Base-by-base conservation (phyloP, 2,113 vertebrate species). In the Zosterops japonicus region DNA sequence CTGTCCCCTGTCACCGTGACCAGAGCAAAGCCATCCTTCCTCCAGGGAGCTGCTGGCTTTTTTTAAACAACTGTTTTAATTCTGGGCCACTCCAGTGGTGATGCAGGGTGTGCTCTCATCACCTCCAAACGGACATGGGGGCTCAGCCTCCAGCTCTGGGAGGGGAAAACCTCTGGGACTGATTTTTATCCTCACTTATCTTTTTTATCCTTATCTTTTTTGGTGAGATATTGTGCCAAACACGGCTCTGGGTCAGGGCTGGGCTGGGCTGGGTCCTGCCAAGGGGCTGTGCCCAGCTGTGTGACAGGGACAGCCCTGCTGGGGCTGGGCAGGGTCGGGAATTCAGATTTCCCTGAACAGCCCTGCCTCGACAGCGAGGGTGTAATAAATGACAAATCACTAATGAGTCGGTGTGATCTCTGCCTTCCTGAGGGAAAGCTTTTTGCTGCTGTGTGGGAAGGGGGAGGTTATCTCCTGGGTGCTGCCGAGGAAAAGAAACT, bases 41-140 rank as follows among this genome's bases (percentile, higher is more conserved):
- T 76, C 12, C 44, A 27, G 42, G 55, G 36, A 74, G 55, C 46
- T 57, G 35, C 49, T 64, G 18, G 2, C 20, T 28, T 72, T 86
- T 93, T 39, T 55, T 27, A 64, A 77, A 80, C 13, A 14, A 9
- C 7, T 69, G 2, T 52, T 96, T 93, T 72, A 88, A 72, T 76
- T 83, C 50, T n/a, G 56, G 53, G 44, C 8, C 8, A 1, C n/a
- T n/a, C 33, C 15, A 12, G 0, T 7, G 10, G 36, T 50, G 55
- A 12, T 0, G 0, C 27, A 36, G 22, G n/a, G 50, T 1, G 1
- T 19, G 8, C 17, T 74, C 22, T 20, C 9, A 1, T 31, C 85
- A 33, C 52, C 33, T 59, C 39, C 12, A 14, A 12, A 68, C 2
- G 0, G 8, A 0, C 0, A 3, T 6, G 23, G n/a, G 69, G 29